Evolutionary conservation across 2,797 vertebrate species (phyloP).

Genomic region (Chelon auratus): DNA sequence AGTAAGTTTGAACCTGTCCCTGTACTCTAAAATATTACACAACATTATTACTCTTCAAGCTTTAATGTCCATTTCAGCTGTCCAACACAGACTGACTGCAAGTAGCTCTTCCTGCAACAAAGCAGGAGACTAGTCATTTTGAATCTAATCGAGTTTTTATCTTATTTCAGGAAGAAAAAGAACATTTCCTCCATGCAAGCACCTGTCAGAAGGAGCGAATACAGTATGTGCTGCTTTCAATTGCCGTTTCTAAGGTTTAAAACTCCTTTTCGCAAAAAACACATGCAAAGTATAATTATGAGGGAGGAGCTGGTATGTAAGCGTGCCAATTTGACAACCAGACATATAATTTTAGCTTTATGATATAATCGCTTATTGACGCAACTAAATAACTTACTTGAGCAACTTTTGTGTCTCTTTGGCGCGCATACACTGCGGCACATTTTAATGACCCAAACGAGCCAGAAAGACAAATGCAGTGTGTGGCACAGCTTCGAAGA

Average conservation of each 20-base stretch:
- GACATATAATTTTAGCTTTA: too few relatives aligned
- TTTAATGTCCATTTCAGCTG: neutral
- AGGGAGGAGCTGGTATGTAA: neutral
- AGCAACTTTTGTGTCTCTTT: neutral
- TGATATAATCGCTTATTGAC: too few relatives aligned
- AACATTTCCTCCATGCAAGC: neutral
- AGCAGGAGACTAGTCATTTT: neutral
- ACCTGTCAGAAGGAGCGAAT: conserved; percentile 10
- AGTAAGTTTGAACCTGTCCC: neutral
- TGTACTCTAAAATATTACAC: neutral
- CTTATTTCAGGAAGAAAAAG: neutral
- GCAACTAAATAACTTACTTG: too few relatives aligned
- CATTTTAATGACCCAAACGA: neutral
- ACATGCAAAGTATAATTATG: neutral
- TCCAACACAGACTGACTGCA: neutral
- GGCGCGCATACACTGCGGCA: neutral
- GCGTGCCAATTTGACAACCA: too few relatives aligned
- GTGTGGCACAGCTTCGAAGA: too few relatives aligned
- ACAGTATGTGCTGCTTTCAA: neutral
- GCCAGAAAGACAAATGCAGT: neutral
- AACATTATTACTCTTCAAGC: neutral
- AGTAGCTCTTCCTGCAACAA: neutral
- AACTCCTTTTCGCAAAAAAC: neutral
- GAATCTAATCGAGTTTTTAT: conserved; percentile 9
- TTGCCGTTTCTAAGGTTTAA: neutral